Evolutionary conservation across 2,888 invertebrate genomes (phyloP).

Genomic region (Coleophora flavipennella): DNA sequence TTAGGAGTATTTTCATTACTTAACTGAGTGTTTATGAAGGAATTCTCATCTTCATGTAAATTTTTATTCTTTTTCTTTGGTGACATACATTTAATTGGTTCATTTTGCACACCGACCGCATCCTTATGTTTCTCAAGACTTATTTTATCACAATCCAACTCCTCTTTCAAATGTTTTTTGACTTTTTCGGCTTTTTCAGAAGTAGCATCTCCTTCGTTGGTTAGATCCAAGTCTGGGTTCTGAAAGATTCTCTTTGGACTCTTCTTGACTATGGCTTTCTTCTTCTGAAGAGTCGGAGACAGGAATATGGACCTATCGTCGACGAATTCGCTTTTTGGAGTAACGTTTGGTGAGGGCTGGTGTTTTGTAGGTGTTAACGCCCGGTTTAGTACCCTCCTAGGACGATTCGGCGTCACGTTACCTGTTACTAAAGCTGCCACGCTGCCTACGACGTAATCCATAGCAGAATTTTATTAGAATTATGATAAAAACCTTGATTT

Average conservation of each 20-base stretch:
- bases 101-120: background rate
- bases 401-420: slow-evolving; percentile 67
- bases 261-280: slow-evolving; percentile 60
- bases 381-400: slow-evolving; percentile 47
- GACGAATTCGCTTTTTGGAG: slow-evolving; percentile 56
- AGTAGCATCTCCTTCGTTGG: slow-evolving; percentile 31
- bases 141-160: slow-evolving; percentile 31
- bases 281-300: slow-evolving; percentile 56
- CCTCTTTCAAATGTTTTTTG: slow-evolving; percentile 50
- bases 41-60: background rate
- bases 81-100: background rate
- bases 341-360: slow-evolving; percentile 55
- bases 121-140: slow-evolving; percentile 17
- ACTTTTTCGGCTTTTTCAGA: slow-evolving; percentile 58
- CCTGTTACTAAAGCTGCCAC: slow-evolving; percentile 73
- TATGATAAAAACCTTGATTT: background rate
- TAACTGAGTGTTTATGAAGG: slow-evolving; percentile 1
- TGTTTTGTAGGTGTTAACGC: slow-evolving; percentile 62
- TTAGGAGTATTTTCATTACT: slow-evolving; percentile 16
- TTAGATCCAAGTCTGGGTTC: slow-evolving; percentile 45
- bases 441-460: slow-evolving; percentile 72
- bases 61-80: background rate
- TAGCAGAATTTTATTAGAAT: slow-evolving; percentile 17
- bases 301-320: slow-evolving; percentile 57
- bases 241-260: slow-evolving; percentile 63